Percentiles rank a stretch among this genome's conserved stretches.
Conservation (phyloP, 2,113 vertebrate genomes). For the Indicator indicator region DNA sequence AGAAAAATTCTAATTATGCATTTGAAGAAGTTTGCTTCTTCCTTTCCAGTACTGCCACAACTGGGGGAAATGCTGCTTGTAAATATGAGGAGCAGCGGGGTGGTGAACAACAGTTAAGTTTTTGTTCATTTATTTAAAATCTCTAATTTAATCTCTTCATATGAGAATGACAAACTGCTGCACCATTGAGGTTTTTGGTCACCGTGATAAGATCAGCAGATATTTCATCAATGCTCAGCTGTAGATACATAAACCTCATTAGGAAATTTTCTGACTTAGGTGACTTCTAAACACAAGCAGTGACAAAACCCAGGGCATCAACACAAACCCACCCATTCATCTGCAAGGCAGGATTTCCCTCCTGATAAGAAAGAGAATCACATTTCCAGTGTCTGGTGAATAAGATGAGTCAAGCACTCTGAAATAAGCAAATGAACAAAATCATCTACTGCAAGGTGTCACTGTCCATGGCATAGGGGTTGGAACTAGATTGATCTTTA, state of each 20-base stretch:
- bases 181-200: neutral
- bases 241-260: neutral
- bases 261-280: neutral
- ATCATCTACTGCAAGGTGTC: too few relatives aligned
- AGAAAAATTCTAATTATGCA: conserved; percentile 11
- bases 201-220: neutral
- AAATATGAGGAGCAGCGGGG: neutral
- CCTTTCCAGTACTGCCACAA: neutral
- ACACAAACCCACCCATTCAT: neutral
- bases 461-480: too few relatives aligned
- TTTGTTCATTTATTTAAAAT: neutral
- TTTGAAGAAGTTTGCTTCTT: conserved; percentile 19
- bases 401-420: neutral
- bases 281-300: neutral
- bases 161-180: neutral
- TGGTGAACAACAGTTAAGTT: neutral
- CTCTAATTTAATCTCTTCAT: neutral
- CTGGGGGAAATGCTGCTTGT: neutral
- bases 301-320: neutral
- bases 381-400: neutral
- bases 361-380: neutral
- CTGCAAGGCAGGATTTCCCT: neutral
- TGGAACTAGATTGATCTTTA: too few relatives aligned
- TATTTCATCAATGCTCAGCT: neutral
- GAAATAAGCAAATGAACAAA: neutral